Evolutionary conservation across 2,888 invertebrate genomes (phyloP), one percentile per base, ranked within the genome.

Genomic region (Cheilosia vernalis): DNA sequence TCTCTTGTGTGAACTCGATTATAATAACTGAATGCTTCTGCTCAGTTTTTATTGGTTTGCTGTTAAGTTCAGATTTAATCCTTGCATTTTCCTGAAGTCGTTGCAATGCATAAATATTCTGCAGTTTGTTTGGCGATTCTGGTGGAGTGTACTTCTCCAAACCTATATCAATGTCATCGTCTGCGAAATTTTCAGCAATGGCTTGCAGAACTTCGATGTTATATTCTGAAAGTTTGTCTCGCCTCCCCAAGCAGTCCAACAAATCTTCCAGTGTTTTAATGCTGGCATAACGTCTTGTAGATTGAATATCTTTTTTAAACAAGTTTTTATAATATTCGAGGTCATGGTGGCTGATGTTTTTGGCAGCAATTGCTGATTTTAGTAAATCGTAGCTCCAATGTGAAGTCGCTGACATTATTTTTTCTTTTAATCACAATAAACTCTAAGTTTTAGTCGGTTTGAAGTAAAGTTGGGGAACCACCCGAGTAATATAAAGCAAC

Each of bases 241-340:
- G 81, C 0, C 89, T 77, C 60, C 92, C 91, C 33, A 92, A 74
- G 13, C 89, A 89, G 56, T 90, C 91, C 2, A 92, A 87, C 1
- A 92, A 66, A 13, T 91, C 90, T 0, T 56, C 60, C 0, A 90
- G 58, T 0, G 79, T 85, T 0, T 72, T 76, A 6, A 92, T 91
- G 1, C 87, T 86, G 13, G 89, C 89, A 10, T 78, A 60, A 9
- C 88, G 88, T 2, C 92, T 87, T 0, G 66, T 40, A 0, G 91
- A 90, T 2, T 88, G 89, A 5, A 92, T 90, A 69, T 90, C 89
- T 0, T 24, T 17, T 3, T 78, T 69, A 70, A 90, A 89, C 0
- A 85, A 7, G 1, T 74, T 19, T 40, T 92, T 92, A 0, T 90
- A 30, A 0, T 88, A 76, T 2, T 88, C 87, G 4, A 91, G 15